Conservation (phyloP, 2,888 invertebrate genomes). For the Mamestra brassicae region DNA sequence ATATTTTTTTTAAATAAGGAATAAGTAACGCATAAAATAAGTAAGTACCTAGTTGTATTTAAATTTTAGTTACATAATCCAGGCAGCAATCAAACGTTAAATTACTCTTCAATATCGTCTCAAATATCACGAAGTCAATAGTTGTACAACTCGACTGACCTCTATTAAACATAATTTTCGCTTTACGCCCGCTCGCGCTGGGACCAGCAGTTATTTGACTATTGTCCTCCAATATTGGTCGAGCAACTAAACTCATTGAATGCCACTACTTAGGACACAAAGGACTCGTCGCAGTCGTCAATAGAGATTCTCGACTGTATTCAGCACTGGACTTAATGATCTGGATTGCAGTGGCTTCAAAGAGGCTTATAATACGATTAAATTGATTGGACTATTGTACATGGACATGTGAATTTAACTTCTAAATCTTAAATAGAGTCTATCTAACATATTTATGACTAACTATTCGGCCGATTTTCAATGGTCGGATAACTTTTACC, state of each 20-base stretch:
- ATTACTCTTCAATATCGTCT: conserved; percentile 14
- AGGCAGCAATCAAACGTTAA: neutral
- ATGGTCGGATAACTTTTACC: too few species aligned
- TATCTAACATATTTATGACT: neutral
- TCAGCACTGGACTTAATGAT: conserved; percentile 58
- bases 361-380: conserved; percentile 52
- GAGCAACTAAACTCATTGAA: conserved; percentile 76
- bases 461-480: neutral
- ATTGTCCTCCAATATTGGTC: conserved; percentile 87
- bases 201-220: conserved; percentile 71
- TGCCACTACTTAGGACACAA: conserved; percentile 78
- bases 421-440: neutral
- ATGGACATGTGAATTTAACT: neutral
- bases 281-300: conserved; percentile 64
- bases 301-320: conserved; percentile 62
- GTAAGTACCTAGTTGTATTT: too few species aligned
- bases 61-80: too few species aligned
- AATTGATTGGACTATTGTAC: conserved; percentile 40
- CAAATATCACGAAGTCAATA: conserved; percentile 30
- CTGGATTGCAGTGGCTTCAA: conserved; percentile 46
- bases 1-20: too few species aligned
- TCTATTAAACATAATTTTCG: conserved; percentile 63
- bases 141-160: conserved; percentile 56
- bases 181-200: conserved; percentile 57
- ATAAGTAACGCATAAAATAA: too few species aligned